Evolutionary conservation across 2,797 vertebrate genomes (phyloP).

Genomic region (Gambusia yucatana): DNA sequence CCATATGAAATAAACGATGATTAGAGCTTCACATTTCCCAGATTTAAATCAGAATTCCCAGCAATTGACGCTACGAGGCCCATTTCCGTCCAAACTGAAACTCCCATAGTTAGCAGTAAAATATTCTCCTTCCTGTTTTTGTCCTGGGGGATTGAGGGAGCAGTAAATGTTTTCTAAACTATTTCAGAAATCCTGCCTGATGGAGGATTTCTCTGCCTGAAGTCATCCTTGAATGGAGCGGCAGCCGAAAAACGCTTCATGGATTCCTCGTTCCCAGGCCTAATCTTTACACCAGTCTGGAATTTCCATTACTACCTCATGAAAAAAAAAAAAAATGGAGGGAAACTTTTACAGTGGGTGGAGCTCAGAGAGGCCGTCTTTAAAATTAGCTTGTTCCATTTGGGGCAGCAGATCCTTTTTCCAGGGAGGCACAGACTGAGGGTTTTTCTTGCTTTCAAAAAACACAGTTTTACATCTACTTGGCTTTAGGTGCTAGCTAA

Average conservation of each 20-base stretch:
- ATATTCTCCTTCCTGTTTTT: constrained; percentile 45
- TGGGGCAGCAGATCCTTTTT: constrained; percentile 5
- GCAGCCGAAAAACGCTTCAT: constrained; percentile 19
- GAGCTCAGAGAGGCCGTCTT: constrained; percentile 31
- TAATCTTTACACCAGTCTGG: constrained; percentile 61
- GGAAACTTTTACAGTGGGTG: constrained; percentile 42
- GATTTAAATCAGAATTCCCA: background rate
- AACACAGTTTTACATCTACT: background rate
- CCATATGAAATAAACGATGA: background rate
- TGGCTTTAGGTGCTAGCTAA: background rate
- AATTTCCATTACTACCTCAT: constrained; percentile 64
- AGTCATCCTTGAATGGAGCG: constrained; percentile 13
- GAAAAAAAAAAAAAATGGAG: background rate
- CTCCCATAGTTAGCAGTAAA: constrained; percentile 28
- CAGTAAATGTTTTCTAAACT: constrained; percentile 27
- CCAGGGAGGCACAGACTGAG: background rate
- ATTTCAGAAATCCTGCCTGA: constrained; percentile 30
- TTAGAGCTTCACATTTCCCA: background rate
- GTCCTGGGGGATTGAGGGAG: constrained; percentile 1
- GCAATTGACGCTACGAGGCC: constrained; percentile 3
- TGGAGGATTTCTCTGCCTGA: constrained; percentile 25
- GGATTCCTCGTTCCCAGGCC: constrained; percentile 47
- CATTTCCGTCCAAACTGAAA: constrained; percentile 21
- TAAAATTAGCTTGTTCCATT: constrained; percentile 32
- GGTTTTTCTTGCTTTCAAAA: background rate